Conservation (phyloP, 1,140 invertebrate genomes). For the Formica exsecta region DNA sequence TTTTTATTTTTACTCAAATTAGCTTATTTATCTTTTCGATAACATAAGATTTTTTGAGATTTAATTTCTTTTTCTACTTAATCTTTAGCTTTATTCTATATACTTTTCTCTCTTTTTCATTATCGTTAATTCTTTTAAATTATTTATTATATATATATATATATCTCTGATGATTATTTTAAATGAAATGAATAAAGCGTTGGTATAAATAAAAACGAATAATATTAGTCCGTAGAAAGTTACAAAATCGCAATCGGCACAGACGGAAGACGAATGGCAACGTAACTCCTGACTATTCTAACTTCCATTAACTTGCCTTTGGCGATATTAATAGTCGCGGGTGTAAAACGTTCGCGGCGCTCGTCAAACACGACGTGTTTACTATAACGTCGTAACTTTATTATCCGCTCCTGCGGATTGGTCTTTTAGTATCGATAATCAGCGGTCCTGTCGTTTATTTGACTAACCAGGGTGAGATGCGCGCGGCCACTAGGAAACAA, state of each 20-base stretch:
- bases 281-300: conserved; percentile 67
- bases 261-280: conserved; percentile 44
- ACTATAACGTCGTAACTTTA: conserved; percentile 75
- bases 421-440: conserved; percentile 67
- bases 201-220: not conserved
- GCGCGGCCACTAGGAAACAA: conserved; percentile 64
- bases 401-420: conserved; percentile 53
- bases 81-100: not conserved
- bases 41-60: not conserved
- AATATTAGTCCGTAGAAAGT: conserved; percentile 31
- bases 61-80: not conserved
- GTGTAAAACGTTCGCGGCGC: conserved; percentile 45
- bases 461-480: conserved; percentile 59
- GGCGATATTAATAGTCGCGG: conserved; percentile 70
- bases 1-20: not conserved
- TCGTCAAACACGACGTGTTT: conserved; percentile 71
- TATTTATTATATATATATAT: not conserved
- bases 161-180: not conserved
- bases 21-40: not conserved
- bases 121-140: not conserved
- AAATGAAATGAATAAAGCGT: not conserved
- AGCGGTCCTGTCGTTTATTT: conserved; percentile 66
- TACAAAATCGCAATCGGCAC: conserved; percentile 40
- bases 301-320: conserved; percentile 45
- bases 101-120: not conserved